Conservation (phyloP, 2,888 invertebrate species). For the Mactromeris polynyma region DNA sequence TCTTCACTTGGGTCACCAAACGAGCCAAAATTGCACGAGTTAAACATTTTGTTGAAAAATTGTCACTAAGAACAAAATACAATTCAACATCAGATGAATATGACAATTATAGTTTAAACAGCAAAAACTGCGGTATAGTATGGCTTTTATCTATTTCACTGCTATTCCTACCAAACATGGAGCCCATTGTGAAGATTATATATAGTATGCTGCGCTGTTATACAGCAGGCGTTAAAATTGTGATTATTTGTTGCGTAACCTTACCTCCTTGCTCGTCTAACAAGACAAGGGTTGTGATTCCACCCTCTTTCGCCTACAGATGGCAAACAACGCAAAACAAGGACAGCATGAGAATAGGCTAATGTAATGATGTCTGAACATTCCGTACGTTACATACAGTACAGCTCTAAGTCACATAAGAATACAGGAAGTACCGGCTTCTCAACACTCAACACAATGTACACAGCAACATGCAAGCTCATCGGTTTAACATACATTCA, state of each 20-base stretch:
- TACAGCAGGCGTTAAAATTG: not conserved
- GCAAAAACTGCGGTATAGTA: no score
- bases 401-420: constrained; percentile 19
- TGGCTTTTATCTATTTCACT: no score
- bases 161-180: not conserved
- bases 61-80: no score
- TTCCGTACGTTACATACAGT: constrained; percentile 13
- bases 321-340: constrained; percentile 56
- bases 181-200: not conserved
- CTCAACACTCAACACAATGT: constrained; percentile 16
- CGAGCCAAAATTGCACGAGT: no score
- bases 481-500: not conserved
- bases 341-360: constrained; percentile 59
- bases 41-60: no score
- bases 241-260: constrained; percentile 19
- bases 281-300: constrained; percentile 99
- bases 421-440: not conserved
- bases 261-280: constrained; percentile 99
- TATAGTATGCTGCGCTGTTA: not conserved
- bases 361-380: not conserved
- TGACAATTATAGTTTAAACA: no score
- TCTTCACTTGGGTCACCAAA: no score
- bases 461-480: constrained; percentile 19
- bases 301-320: constrained; percentile 98
- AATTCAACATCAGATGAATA: no score